Percentiles rank a stretch among this genome's conserved stretches.
phyloP scores from a whole-genome alignment of 2,113 vertebrate genomes.

The Motacilla tschutschensis region DNA sequence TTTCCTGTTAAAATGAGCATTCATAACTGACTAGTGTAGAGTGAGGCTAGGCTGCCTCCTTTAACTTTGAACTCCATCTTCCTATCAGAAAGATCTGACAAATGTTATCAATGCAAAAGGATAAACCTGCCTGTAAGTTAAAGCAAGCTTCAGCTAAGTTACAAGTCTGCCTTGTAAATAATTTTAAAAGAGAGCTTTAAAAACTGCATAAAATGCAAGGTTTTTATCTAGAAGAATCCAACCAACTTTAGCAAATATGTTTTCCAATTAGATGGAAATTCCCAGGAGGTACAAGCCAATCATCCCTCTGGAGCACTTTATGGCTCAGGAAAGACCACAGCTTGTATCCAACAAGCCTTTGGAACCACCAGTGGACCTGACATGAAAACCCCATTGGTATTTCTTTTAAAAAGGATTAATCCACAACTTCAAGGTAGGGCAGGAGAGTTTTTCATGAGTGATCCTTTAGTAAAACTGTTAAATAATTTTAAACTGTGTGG shows the following conservation, averaged over 20 bases:
- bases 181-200: background rate
- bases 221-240: background rate
- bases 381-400: background rate
- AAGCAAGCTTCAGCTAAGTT: background rate
- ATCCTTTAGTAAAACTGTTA: background rate
- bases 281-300: background rate
- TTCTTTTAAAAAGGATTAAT: background rate
- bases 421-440: background rate
- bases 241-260: background rate
- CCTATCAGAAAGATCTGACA: background rate
- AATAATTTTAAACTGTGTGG: background rate
- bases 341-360: background rate
- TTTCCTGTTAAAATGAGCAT: background rate
- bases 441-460: background rate
- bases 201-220: background rate
- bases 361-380: background rate
- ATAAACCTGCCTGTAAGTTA: background rate
- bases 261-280: background rate
- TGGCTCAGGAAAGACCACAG: background rate
- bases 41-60: background rate
- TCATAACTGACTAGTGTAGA: background rate
- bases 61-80: background rate
- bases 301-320: background rate
- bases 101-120: background rate
- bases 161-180: background rate